Evolutionary conservation across 2,113 vertebrate species (phyloP).

Genomic region (Upupa epops): DNA sequence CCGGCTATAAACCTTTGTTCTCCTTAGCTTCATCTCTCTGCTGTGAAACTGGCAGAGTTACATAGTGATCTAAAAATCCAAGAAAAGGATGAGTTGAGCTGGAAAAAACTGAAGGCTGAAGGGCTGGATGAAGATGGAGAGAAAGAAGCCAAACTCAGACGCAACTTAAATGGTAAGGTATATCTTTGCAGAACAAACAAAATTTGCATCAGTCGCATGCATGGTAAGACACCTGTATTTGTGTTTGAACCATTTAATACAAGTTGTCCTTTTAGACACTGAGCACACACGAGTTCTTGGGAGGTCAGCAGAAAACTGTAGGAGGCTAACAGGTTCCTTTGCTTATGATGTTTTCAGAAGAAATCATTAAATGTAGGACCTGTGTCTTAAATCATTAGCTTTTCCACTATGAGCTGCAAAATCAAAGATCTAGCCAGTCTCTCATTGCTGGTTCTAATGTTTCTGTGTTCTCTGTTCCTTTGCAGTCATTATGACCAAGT

Average conservation of each 20-base stretch:
- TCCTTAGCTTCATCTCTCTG: conserved; percentile 83
- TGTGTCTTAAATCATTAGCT: background rate
- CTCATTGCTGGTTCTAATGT: background rate
- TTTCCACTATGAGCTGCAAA: background rate
- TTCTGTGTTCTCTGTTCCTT: background rate
- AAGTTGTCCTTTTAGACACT: background rate
- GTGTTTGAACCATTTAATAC: background rate
- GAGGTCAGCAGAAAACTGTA: background rate
- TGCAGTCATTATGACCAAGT: conserved; percentile 92
- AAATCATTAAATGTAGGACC: background rate
- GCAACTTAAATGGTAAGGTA: conserved; percentile 61
- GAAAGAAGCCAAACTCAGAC: conserved; percentile 86
- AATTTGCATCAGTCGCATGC: background rate
- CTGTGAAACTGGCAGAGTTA: conserved; percentile 87
- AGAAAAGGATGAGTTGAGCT: conserved; percentile 92
- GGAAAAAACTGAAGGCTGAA: conserved; percentile 93
- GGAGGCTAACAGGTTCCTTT: background rate
- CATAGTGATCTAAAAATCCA: conserved; percentile 95
- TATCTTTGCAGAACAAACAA: background rate
- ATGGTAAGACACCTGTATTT: background rate
- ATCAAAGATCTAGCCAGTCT: background rate
- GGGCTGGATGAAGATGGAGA: conserved; percentile 90
- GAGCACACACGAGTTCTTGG: background rate
- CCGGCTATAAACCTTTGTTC: background rate
- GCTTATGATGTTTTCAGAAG: background rate